Base-by-base conservation (phyloP, 2,888 invertebrate species). In the Aleiodes testaceus region DNA sequence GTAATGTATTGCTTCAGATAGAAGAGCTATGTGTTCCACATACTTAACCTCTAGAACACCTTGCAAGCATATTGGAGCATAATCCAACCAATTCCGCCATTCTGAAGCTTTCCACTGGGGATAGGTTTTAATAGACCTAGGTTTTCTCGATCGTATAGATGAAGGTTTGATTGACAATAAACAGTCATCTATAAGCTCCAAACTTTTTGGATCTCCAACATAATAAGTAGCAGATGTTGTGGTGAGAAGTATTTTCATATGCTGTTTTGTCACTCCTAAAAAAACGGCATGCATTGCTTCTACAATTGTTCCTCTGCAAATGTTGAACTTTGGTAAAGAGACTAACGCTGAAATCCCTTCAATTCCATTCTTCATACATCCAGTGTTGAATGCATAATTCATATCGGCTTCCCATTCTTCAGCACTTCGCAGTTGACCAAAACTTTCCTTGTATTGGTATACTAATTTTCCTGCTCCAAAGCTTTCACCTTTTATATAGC, bases 51-150 rank as follows among this genome's bases (percentile, higher is more conserved):
- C 9, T 22, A 72, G 14, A 12, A 72, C 36, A 2, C 18, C 18
- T 30, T 68, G 7, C n/a, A 72, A 45, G 30, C 72, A 72, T 3
- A 52, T 12, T 14, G 45, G 49, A 18, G 49, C 45, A 26, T 72
- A 68, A 11, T 66, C 50, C 11, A 52, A 16, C 63, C 52, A 72
- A 53, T 72, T 68, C 1, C 72, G 18, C 68, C 68, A 68, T 47
- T 72, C 72, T 12, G 67, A 64, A 5, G 68, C 72, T 26, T 72
- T 47, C 55, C 64, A 72, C 30, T 61, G 44, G 9, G 52, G 44
- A 7, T 14, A 20, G n/a, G 2, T 16, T 1, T 18, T 16, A 11
- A 67, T 12, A n/a, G 45, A 18, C 26, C 71, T 6, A 11, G 63
- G 71, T 14, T 14, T 16, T 30, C 71, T 49, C 11, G 71, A 67